A percentile compares a stretch with the other conserved stretches of the same genome.
phyloP scores from a whole-genome alignment of 2,888 invertebrate genomes.

The Rutpela maculata region DNA sequence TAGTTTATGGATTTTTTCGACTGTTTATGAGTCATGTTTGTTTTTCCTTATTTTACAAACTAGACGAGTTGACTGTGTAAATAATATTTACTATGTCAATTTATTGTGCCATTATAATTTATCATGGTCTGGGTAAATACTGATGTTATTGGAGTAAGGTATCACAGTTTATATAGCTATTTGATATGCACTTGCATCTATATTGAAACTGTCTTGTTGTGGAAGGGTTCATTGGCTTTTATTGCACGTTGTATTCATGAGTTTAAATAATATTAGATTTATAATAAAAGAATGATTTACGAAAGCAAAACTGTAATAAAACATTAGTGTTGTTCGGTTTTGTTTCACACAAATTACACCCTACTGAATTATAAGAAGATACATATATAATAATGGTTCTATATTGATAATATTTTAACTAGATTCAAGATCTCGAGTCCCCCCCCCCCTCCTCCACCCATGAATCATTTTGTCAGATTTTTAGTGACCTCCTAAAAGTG shows the following conservation, averaged over 20 bases:
- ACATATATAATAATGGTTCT: no score
- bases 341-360: no score
- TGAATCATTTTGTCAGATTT: no score
- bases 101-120: conserved; percentile 1
- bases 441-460: no score
- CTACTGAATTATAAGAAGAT: no score
- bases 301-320: no score
- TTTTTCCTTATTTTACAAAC: conserved; percentile 38
- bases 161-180: not conserved
- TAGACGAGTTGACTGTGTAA: conserved; percentile 38
- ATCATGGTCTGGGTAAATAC: not conserved
- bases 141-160: not conserved
- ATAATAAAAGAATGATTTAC: no score
- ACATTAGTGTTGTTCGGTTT: no score
- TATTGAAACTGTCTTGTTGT: not conserved
- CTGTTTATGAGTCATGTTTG: conserved; percentile 42
- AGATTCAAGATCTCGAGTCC: no score
- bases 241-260: not conserved
- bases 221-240: not conserved
- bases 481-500: no score
- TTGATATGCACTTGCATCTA: not conserved
- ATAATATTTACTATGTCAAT: conserved; percentile 7
- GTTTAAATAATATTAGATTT: not conserved
- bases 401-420: no score
- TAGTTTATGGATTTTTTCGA: conserved; percentile 49